Percentiles rank a stretch among this genome's conserved stretches.
These are phyloP conservation scores for Tiliacea citrago DNA, from an alignment of 2,888 invertebrate species.

Conservation along the genomic window DNA sequence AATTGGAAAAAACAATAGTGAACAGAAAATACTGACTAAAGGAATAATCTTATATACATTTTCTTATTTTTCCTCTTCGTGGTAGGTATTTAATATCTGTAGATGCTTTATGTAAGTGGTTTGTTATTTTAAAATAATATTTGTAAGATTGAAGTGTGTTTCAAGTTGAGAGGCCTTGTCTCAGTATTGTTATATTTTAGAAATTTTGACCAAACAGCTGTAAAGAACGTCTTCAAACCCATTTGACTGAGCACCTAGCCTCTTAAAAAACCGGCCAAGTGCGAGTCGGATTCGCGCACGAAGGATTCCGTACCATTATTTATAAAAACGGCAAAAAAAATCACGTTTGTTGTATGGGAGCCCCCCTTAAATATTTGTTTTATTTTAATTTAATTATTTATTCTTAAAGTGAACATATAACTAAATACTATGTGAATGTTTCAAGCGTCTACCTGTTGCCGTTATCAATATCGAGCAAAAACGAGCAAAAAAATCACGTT, in stretches of 20 bases:
- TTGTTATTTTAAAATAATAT: conserved; percentile 3
- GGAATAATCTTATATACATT: conserved; percentile 14
- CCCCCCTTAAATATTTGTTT: no score
- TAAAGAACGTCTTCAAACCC: not conserved
- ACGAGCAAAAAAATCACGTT: no score
- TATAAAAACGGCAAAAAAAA: no score
- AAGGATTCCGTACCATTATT: no score
- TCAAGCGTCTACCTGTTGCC: no score
- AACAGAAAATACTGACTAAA: conserved; percentile 17
- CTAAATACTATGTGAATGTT: no score
- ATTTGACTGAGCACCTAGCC: not conserved
- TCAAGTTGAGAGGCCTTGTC: not conserved
- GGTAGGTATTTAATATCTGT: not conserved
- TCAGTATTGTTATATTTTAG: not conserved
- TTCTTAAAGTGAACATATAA: no score
- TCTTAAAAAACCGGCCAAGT: no score
- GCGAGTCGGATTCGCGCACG: no score
- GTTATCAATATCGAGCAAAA: no score
- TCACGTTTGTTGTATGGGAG: no score
- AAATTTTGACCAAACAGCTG: not conserved
- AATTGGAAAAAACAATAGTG: conserved; percentile 46
- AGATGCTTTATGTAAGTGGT: not conserved
- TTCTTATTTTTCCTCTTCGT: conserved; percentile 7
- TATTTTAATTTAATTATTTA: no score
- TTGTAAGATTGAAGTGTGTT: not conserved